These are phyloP conservation scores for Phylloscopus collybita DNA, from an alignment of 2,797 vertebrate genomes.

Conservation along the genomic window DNA sequence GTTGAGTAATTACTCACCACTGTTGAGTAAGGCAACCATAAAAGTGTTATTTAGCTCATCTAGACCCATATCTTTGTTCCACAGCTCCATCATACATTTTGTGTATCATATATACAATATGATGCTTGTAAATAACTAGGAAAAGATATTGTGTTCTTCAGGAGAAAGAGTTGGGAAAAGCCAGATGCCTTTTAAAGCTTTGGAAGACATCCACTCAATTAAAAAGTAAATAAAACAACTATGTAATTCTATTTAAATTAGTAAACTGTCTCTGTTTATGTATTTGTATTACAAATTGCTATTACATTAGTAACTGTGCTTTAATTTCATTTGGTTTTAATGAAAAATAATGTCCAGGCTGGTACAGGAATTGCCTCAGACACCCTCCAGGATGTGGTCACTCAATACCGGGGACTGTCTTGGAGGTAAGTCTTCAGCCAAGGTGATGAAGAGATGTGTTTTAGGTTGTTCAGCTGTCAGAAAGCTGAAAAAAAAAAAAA, in stretches of 20 bases:
- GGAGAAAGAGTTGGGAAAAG: not conserved
- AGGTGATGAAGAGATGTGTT: not conserved
- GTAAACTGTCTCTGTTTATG: not conserved
- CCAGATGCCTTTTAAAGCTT: not conserved
- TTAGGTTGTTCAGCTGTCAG: not conserved
- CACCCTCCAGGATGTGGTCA: constrained; percentile 78
- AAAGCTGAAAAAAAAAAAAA: not conserved
- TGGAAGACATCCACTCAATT: not conserved
- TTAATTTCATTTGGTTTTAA: constrained; percentile 3
- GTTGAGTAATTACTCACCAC: not conserved
- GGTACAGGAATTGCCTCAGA: constrained; percentile 86
- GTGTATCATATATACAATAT: not conserved
- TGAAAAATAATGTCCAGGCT: constrained; percentile 79
- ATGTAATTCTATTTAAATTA: not conserved
- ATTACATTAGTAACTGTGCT: constrained; percentile 12
- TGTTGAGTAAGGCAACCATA: not conserved
- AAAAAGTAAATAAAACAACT: not conserved
- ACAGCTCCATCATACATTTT: not conserved
- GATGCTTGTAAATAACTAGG: not conserved
- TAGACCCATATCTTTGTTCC: not conserved
- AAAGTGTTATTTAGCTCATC: not conserved
- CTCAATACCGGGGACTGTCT: constrained; percentile 89
- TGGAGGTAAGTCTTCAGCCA: constrained; percentile 82
- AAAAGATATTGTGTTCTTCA: not conserved
- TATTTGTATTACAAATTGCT: not conserved